phyloP scores from a whole-genome alignment of 2,797 vertebrate genomes.

The Centroberyx gerrardi region DNA sequence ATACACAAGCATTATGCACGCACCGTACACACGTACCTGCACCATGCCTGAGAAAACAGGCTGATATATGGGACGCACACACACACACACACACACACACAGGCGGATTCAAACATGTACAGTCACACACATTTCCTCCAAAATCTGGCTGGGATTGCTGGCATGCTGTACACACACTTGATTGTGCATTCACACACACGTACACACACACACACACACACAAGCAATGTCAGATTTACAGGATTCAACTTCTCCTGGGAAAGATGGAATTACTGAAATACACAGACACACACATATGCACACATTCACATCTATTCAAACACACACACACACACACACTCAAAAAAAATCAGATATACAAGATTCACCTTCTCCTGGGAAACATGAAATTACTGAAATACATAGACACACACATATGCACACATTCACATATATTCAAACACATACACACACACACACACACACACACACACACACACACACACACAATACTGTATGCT shows the following conservation, averaged over 20 bases:
- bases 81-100: slow-evolving; percentile 38
- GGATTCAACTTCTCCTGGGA: slow-evolving; percentile 34
- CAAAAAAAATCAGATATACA: too few relatives aligned
- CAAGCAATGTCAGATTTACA: slow-evolving; percentile 13
- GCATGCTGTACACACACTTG: background rate
- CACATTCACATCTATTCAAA: background rate
- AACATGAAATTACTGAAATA: too few relatives aligned
- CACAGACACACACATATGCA: slow-evolving; percentile 5
- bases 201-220: background rate
- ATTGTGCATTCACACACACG: slow-evolving; percentile 27
- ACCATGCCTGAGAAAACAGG: slow-evolving; percentile 63
- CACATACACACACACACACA: too few relatives aligned
- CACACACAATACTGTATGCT: too few relatives aligned
- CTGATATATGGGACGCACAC: background rate
- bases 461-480: background rate
- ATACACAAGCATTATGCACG: background rate
- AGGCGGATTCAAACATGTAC: slow-evolving; percentile 33
- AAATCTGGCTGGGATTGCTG: slow-evolving; percentile 3
- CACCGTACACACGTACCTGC: background rate
- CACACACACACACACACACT: too few relatives aligned
- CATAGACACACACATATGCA: background rate
- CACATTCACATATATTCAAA: background rate
- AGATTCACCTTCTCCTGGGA: too few relatives aligned
- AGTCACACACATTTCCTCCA: background rate
- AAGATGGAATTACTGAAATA: background rate